Conservation (phyloP, 2,797 vertebrate genomes). For the Rhabdophis nuchalis region DNA sequence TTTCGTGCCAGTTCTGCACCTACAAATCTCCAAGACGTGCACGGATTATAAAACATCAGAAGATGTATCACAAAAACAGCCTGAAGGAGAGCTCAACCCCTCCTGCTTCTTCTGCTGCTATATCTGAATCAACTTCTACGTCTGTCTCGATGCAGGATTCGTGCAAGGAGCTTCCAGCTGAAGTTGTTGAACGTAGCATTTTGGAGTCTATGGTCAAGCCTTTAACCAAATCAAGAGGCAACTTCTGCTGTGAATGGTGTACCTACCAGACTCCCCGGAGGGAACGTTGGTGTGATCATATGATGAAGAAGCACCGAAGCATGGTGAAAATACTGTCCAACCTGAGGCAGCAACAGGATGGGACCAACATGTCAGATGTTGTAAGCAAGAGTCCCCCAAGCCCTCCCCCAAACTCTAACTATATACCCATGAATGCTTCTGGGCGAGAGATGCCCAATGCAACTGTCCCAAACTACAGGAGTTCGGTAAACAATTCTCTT, state of each 20-base stretch:
- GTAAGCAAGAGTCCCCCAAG: constrained; percentile 78
- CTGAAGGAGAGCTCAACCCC: constrained; percentile 72
- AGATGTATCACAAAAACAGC: constrained; percentile 88
- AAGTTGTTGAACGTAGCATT: constrained; percentile 72
- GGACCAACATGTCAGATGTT: constrained; percentile 73
- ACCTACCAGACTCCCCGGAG: constrained; percentile 91
- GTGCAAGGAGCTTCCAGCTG: constrained; percentile 75
- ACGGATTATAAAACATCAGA: constrained; percentile 92
- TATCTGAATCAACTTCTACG: constrained; percentile 72
- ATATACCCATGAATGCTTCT: constrained; percentile 70
- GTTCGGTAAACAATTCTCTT: constrained; percentile 71
- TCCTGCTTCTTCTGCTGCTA: constrained; percentile 57
- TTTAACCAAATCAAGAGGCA: constrained; percentile 78
- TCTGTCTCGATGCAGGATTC: constrained; percentile 76
- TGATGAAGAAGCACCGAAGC: constrained; percentile 94
- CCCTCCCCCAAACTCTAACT: constrained; percentile 79
- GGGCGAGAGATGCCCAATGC: constrained; percentile 74
- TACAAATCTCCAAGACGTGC: constrained; percentile 93
- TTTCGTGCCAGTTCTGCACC: constrained; percentile 93
- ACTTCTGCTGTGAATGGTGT: constrained; percentile 96
- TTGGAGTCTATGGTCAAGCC: constrained; percentile 77
- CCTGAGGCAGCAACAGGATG: constrained; percentile 79
- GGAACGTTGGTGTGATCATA: constrained; percentile 91
- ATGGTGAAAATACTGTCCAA: constrained; percentile 93
- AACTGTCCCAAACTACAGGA: constrained; percentile 69